Evolutionary conservation across 2,797 vertebrate species (phyloP), one percentile per base, ranked within the genome.

Genomic region (Crax fasciolata): DNA sequence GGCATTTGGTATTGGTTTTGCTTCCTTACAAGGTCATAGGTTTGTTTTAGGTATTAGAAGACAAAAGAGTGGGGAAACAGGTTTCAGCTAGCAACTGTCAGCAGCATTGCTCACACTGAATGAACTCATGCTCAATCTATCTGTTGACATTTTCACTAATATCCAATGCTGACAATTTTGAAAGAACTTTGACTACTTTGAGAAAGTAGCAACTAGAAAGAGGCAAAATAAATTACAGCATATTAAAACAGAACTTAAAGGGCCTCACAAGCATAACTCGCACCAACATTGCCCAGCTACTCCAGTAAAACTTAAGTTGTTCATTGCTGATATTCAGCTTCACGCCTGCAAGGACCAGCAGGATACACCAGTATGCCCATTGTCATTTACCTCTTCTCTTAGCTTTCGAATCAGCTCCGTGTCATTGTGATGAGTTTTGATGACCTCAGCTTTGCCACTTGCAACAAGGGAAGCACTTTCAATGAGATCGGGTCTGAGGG

Each of bases 391-490:
- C 99, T 99, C 99, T 95, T 99, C 99, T 92, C 99, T 97, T 95
- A 99, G 98, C 94, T 99, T 99, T 87, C 99, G 98, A 98, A 99
- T 99, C 73, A 99, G 99, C 92, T 99, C 99, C 1, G 99, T 99
- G 97, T 99, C 99, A 4, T 99, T 99, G 97, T 99, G 99, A 95
- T 99, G 99, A 0, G 99, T 99, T 97, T 99, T 99, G 98, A 99
- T 99, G 97, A 99, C 97, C 80, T 99, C 99, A 11, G 99, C 99
- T 96, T 99, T 99, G 94, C 98, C 98, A 5, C 99, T 99, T 79
- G 99, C 99, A 61, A 99, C 96, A 78, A 98, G 97, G 49, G 99
- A 99, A 19, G 99, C 99, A 1, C 99, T 99, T 97, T 99, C 99
- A n/a, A 99, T 99, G 28, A 99, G 98, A 96, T 99, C 99, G 10